A percentile compares a stretch with the other conserved stretches of the same genome.
Conservation (phyloP, 1,140 invertebrate species). For the Procambarus virginalis region DNA sequence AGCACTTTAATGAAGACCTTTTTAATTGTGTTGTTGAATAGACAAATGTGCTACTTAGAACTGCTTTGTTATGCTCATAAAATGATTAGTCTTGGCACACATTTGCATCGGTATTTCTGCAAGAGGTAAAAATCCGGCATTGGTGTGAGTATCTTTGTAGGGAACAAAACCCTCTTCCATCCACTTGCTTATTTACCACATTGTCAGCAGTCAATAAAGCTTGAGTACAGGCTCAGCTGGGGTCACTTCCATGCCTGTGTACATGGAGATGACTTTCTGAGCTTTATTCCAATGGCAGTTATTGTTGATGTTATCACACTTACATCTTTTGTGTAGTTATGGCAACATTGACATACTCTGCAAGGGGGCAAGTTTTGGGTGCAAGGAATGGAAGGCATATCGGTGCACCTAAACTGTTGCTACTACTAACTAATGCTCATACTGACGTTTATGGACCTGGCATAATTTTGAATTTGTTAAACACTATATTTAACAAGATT, state of each 20-base stretch:
- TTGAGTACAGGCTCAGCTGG: not conserved
- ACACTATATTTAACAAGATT: not conserved
- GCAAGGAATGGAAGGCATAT: conserved; percentile 39
- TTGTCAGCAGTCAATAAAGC: not conserved
- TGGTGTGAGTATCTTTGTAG: not conserved
- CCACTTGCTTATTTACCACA: conserved; percentile 25
- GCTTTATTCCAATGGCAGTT: not conserved
- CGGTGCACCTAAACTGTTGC: conserved; percentile 10
- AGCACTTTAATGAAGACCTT: conserved; percentile 26
- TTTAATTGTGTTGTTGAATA: conserved; percentile 14
- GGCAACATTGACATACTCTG: conserved; percentile 27
- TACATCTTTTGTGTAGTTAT: conserved; percentile 17
- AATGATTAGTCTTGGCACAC: conserved; percentile 9
- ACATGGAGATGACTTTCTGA: not conserved
- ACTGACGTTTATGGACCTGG: not conserved
- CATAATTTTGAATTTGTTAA: not conserved
- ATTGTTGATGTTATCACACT: conserved; percentile 17
- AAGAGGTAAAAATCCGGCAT: conserved; percentile 1
- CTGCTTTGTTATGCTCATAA: conserved; percentile 28
- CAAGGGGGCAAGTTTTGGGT: conserved; percentile 14
- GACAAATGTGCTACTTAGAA: conserved; percentile 9
- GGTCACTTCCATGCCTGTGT: not conserved
- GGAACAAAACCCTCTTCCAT: conserved; percentile 15
- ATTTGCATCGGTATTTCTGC: conserved; percentile 22
- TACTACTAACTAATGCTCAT: not conserved